A percentile compares a stretch with the other conserved stretches of the same genome.
Evolutionary conservation across 1,140 invertebrate species (phyloP).

Genomic region (Euura lappo): DNA sequence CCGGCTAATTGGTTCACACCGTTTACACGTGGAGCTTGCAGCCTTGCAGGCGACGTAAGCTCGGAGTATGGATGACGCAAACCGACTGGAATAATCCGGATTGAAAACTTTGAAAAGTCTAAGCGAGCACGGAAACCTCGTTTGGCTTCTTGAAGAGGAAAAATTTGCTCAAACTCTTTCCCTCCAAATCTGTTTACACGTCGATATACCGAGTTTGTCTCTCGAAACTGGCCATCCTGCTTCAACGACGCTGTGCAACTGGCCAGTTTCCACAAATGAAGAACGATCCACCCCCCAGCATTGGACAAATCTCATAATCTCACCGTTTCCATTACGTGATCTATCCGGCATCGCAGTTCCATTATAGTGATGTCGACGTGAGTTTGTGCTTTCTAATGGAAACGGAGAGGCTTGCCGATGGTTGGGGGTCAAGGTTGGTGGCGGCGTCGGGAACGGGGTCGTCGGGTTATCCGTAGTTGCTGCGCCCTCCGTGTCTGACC

Average conservation of each 20-base stretch:
- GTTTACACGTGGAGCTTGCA: background rate
- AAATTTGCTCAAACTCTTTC: too few species aligned
- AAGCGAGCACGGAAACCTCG: too few species aligned
- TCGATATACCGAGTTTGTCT: too few species aligned
- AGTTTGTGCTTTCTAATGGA: slow-evolving; percentile 70
- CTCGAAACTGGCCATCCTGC: too few species aligned
- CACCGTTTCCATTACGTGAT: slow-evolving; percentile 48
- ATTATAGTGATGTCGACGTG: slow-evolving; percentile 62
- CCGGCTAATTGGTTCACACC: too few species aligned
- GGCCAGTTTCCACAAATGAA: background rate
- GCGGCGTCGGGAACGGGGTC: slow-evolving; percentile 58
- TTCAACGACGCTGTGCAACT: too few species aligned
- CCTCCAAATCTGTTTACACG: too few species aligned
- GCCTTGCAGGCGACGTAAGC: too few species aligned
- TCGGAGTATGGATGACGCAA: too few species aligned
- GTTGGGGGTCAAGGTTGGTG: slow-evolving; percentile 59
- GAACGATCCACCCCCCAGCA: background rate
- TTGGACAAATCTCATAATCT: slow-evolving; percentile 8
- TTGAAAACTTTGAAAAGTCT: too few species aligned
- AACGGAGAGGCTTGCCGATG: slow-evolving; percentile 72
- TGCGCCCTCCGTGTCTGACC: slow-evolving; percentile 64
- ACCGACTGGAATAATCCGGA: too few species aligned
- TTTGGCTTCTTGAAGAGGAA: too few species aligned
- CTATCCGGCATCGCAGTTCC: slow-evolving; percentile 48
- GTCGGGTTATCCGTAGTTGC: slow-evolving; percentile 60